Evolutionary conservation across 2,797 vertebrate genomes (phyloP), one percentile per base, ranked within the genome.

Genomic region (Enteromius radiatus): DNA sequence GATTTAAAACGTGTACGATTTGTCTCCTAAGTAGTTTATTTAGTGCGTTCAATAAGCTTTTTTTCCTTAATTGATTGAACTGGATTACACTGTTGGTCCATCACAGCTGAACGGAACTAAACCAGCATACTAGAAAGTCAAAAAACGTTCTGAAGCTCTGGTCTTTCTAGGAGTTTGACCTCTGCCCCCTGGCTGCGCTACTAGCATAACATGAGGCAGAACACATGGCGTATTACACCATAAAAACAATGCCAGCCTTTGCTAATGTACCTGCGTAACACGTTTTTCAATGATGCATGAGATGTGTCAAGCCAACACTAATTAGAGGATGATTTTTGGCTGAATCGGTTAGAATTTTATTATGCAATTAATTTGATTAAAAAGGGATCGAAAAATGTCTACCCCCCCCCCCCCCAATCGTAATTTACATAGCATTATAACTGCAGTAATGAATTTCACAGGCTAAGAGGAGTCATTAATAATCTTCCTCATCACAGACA

Each of bases 131-230:
- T 43, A 84, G 70, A 81, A 87, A 77, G 43, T 76, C 74, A 79
- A 49, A 83, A 82, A 80, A 83, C 86, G 75, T 84, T 84, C 87
- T 86, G 85, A 69, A 82, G 54, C 69, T 76, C 80, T 84, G 81
- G 81, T 63, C 81, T 88, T 81, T 88, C 86, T 84, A 81, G 73
- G 77, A 78, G 56, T 85, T 86, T 87, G 86, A 89, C 86, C 86
- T 78, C 79, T 86, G 80, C 78, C 70, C 82, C 56, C 71, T 54
- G 75, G 71, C 78, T 87, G 78, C 86, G 83, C 84, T 83, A 81
- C 84, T 76, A 87, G 76, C 63, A 87, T 85, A 86, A 87, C 88
- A 87, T 85, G 87, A 87, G 81, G 80, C 38, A 77, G 84, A 84
- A 86, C 87, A 85, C 87, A 88, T 88, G 87, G 84, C 75, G 61